These are phyloP conservation scores for Alexandromys fortis DNA, from an alignment of 2,113 vertebrate genomes.

Conservation along the genomic window DNA sequence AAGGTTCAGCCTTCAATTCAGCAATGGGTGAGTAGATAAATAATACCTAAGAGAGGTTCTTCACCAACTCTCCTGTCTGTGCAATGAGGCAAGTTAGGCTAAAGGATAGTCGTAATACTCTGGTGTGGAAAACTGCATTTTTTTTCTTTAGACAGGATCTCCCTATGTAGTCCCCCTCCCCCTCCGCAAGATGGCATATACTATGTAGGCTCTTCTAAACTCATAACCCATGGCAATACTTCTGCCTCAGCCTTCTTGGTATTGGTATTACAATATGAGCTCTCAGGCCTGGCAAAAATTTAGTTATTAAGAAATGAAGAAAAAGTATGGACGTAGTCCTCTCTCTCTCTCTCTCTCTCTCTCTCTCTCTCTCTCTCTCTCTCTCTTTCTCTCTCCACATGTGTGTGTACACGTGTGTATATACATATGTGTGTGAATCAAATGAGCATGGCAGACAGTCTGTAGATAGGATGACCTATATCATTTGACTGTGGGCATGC, in stretches of 20 bases:
- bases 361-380: no score
- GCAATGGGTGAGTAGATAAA: neutral
- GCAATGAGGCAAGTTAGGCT: neutral
- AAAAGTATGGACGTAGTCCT: neutral
- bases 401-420: no score
- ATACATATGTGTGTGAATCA: neutral
- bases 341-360: no score
- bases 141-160: neutral
- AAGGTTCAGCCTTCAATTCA: neutral
- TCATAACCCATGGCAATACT: neutral
- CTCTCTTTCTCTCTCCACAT: no score
- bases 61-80: neutral
- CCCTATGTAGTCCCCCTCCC: neutral
- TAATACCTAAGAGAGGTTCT: neutral
- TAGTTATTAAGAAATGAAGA: neutral
- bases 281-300: neutral
- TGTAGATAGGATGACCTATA: neutral
- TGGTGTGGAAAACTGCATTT: neutral
- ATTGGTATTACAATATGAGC: neutral
- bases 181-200: neutral
- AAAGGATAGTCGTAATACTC: neutral
- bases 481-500: neutral
- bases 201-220: neutral
- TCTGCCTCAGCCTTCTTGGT: neutral
- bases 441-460: neutral